These are phyloP conservation scores for Lepus europaeus DNA, from an alignment of 2,113 vertebrate genomes.

Conservation along the genomic window DNA sequence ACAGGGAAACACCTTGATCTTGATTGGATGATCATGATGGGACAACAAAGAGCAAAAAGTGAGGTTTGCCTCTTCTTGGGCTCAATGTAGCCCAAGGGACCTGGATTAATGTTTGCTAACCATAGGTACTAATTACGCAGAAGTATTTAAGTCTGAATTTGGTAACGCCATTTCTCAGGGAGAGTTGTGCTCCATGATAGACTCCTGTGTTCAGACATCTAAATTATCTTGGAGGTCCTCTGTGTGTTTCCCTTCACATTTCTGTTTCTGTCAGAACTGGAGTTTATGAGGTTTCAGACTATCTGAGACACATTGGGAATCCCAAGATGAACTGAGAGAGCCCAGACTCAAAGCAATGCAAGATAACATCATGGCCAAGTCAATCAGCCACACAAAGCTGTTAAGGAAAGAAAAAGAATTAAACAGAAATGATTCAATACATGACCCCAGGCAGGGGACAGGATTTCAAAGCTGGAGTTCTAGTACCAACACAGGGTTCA, in stretches of 20 bases:
- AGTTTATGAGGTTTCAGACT: neutral
- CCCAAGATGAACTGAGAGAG: neutral
- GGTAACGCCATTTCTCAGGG: neutral
- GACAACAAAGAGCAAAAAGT: neutral
- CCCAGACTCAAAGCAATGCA: neutral
- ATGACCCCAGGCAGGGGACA: neutral
- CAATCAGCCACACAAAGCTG: neutral
- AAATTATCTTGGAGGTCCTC: neutral
- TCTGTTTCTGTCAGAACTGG: neutral
- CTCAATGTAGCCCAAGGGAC: neutral
- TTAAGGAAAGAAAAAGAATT: conserved; percentile 12
- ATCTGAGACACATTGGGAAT: neutral
- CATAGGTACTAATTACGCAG: neutral
- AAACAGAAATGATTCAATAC: neutral
- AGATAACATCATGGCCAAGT: neutral
- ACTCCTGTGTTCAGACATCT: neutral
- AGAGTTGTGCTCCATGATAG: neutral
- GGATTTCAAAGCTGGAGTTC: neutral
- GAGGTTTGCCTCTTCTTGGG: neutral
- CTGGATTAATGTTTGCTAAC: neutral
- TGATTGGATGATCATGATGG: neutral
- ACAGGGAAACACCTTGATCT: neutral
- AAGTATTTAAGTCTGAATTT: neutral
- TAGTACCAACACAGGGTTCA: neutral
- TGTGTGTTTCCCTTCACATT: neutral